Evolutionary conservation across 1,140 invertebrate genomes (phyloP).

Genomic region (Radopholus similis): DNA sequence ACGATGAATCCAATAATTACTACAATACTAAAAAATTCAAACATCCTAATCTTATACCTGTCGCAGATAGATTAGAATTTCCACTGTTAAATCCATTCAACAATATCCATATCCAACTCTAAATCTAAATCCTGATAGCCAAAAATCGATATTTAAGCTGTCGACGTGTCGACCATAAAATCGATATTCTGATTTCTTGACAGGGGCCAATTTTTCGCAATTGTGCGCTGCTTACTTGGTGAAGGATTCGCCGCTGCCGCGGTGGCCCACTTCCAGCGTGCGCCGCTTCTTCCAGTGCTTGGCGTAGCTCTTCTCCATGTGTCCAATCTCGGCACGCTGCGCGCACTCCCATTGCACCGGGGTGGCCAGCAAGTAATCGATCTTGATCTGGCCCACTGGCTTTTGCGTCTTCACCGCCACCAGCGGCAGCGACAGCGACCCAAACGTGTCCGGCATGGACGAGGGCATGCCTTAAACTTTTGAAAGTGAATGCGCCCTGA

Average conservation of each 20-base stretch:
- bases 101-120: too few species aligned
- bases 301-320: conserved; percentile 42
- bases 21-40: too few species aligned
- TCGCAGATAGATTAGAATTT: too few species aligned
- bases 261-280: conserved; percentile 54
- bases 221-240: conserved; percentile 52
- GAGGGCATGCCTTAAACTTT: neutral
- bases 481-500: too few species aligned
- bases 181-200: too few species aligned
- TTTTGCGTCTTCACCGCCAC: conserved; percentile 20
- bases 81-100: too few species aligned
- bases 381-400: conserved; percentile 42
- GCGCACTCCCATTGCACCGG: conserved; percentile 10
- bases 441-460: neutral
- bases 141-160: neutral
- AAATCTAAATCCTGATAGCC: too few species aligned
- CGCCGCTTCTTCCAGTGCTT: conserved; percentile 59
- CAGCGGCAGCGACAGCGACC: neutral
- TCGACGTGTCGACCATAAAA: neutral
- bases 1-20: too few species aligned
- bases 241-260: conserved; percentile 59
- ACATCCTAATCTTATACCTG: too few species aligned
- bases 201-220: too few species aligned
- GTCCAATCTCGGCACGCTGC: neutral
- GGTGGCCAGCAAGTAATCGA: conserved; percentile 26